A percentile compares a stretch with the other conserved stretches of the same genome.
phyloP scores from a whole-genome alignment of 1,140 invertebrate genomes.

The Drosophila ambigua region DNA sequence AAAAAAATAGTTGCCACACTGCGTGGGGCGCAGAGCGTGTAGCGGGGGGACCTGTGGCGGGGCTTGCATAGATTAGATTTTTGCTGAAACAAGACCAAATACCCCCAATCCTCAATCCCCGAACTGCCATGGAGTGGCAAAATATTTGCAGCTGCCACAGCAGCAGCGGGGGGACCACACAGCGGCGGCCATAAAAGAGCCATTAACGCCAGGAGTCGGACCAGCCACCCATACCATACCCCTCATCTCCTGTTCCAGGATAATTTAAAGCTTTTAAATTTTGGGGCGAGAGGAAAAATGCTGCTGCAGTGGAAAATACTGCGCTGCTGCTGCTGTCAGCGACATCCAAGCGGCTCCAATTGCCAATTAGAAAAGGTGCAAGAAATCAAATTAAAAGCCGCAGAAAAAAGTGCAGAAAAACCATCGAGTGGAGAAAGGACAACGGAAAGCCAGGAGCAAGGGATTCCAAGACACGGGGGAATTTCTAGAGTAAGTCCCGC shows the following conservation, averaged over 20 bases:
- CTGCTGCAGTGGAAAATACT: conserved; percentile 15
- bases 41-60: conserved; percentile 25
- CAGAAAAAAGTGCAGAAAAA: conserved; percentile 13
- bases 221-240: background rate
- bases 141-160: conserved; percentile 71
- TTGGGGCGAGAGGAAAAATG: conserved; percentile 18
- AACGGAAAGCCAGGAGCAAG: background rate
- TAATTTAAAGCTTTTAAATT: conserved; percentile 71
- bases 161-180: conserved; percentile 58
- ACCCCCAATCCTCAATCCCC: conserved; percentile 1
- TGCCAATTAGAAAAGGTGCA: conserved; percentile 75
- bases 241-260: conserved; percentile 2
- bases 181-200: conserved; percentile 71
- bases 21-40: conserved; percentile 3
- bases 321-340: conserved; percentile 38
- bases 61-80: conserved; percentile 78
- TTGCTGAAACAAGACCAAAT: conserved; percentile 21
- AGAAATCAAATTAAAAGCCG: conserved; percentile 49
- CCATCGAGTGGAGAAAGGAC: background rate
- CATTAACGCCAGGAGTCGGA: conserved; percentile 75
- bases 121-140: conserved; percentile 18
- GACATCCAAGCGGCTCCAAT: conserved; percentile 58
- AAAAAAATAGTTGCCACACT: conserved; percentile 62
- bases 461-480: background rate
- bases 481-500: background rate